Evolutionary conservation across 2,888 invertebrate species (phyloP).

Genomic region (Strigamia transsilvanica): DNA sequence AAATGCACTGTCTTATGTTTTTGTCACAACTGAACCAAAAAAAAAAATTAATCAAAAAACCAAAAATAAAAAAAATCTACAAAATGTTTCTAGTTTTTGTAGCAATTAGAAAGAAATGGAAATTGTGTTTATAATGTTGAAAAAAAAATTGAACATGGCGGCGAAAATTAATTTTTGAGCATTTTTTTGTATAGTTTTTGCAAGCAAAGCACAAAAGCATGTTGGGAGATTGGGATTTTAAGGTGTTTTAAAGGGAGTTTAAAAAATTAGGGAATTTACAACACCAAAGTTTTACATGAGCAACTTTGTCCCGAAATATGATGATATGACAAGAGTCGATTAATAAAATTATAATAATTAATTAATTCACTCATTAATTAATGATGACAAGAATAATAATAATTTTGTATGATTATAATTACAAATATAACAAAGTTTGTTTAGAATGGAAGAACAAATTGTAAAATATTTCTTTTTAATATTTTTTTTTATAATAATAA

Average conservation of each 20-base stretch:
- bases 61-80: background rate
- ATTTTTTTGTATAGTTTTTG: too few species aligned
- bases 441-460: background rate
- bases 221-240: too few species aligned
- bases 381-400: background rate
- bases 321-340: background rate
- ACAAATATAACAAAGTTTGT: constrained; percentile 6
- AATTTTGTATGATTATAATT: background rate
- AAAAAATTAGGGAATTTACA: background rate
- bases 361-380: background rate
- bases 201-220: too few species aligned
- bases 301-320: background rate
- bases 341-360: background rate
- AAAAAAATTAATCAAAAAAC: background rate
- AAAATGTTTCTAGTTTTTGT: background rate
- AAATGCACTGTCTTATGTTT: background rate
- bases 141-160: too few species aligned
- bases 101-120: too few species aligned
- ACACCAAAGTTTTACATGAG: constrained; percentile 10
- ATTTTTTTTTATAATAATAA: background rate
- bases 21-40: background rate
- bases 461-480: background rate
- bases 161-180: too few species aligned
- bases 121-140: too few species aligned
- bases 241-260: too few species aligned